Base-by-base conservation (phyloP, 2,797 vertebrate species). In the Sphaeramia orbicularis region DNA sequence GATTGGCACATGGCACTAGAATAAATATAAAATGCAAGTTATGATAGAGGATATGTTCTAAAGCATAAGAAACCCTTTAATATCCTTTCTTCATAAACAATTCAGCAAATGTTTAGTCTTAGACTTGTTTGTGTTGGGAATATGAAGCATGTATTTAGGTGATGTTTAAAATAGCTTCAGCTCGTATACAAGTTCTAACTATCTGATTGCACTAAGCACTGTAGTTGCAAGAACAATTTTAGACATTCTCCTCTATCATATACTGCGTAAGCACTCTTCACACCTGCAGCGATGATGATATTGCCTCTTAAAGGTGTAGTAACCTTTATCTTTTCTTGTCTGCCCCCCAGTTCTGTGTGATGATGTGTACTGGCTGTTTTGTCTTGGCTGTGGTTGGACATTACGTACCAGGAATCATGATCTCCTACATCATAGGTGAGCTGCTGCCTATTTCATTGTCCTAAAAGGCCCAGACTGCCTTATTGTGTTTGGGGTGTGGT, bases 351-450 rank as follows among this genome's bases (percentile, higher is more conserved):
- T 99, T 99, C 92, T 99, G 98, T 76, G 92, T 88, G 62, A 93
- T 96, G 89, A 95, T 95, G 85, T 98, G 96, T 90, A 95, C 94
- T 6, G 94, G 96, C 85, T 98, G 96, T 77, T 91, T 95, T 51
- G 89, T 94, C 9, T 87, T 99, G 67, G 95, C 95, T 18, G 78
- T 95, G 42, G 93, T 98, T 51, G 98, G 97, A 78, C 97, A 99
- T 91, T 99, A 99, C 81, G 94, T 99, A 78, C 98, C 98, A 4
- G 98, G 98, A 89, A 95, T 99, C 89, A 99, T 99, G 98, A 99
- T 99, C 90, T 98, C 96, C 76, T 99, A 98, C 86, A 99, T 99
- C 63, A 94, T 98, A 84, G 93, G 98, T 99, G 94, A 98, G 87
- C 81, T 41, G 18, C 21, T 18, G n/a, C 9, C 1, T 37, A 0